Conservation (phyloP, 1,140 invertebrate genomes). For the Meloidogyne floridensis region DNA sequence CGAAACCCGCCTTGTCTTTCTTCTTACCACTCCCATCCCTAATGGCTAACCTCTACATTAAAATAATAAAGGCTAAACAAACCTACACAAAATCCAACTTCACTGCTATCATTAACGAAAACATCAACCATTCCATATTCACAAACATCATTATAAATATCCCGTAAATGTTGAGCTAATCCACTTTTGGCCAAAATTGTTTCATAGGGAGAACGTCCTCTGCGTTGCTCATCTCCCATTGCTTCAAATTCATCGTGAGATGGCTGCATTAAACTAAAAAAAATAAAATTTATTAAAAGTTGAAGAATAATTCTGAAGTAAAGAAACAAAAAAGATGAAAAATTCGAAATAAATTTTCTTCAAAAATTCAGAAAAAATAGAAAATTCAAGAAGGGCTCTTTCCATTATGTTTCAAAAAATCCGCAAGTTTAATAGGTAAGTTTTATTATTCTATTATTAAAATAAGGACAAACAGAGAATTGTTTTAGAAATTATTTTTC, state of each 20-base stretch:
- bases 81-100: conserved; percentile 52
- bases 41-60: too few relatives aligned
- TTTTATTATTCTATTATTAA: too few relatives aligned
- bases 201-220: conserved; percentile 26
- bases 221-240: conserved; percentile 33
- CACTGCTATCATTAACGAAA: conserved; percentile 53
- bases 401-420: not conserved
- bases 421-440: too few relatives aligned
- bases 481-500: too few relatives aligned
- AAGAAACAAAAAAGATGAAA: too few relatives aligned
- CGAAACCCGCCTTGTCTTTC: too few relatives aligned
- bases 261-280: conserved; percentile 74
- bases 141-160: conserved; percentile 51
- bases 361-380: too few relatives aligned
- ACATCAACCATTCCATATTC: conserved; percentile 54
- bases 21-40: too few relatives aligned
- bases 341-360: too few relatives aligned
- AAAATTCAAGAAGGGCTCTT: too few relatives aligned
- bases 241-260: conserved; percentile 74
- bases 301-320: too few relatives aligned
- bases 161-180: conserved; percentile 44
- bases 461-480: too few relatives aligned
- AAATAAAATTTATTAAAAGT: not conserved
- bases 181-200: conserved; percentile 44
- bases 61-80: not conserved